Evolutionary conservation across 2,797 vertebrate genomes (phyloP), one percentile per base, ranked within the genome.

Genomic region (Chaunax sp.): DNA sequence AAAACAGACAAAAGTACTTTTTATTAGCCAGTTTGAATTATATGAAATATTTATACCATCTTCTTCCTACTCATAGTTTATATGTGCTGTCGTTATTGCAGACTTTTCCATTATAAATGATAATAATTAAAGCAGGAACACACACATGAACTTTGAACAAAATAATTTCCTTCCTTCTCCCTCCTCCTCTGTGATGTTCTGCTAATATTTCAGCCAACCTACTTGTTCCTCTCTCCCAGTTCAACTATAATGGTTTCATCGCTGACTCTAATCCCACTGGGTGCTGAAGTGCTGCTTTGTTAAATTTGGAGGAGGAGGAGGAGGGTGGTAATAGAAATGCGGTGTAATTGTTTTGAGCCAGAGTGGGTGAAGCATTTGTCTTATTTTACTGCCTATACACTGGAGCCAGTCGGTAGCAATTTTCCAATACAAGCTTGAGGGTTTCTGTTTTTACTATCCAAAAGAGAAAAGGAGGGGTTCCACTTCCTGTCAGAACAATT

Each of bases 211-310:
- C 75, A 82, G 77, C 85, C 83, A 78, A 84, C 82, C 77, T 76
- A 62, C 71, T 83, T 77, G 74, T 85, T 87, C 72, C 64, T 55
- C 76, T 85, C 80, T 89, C 83, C 82, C 88, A 87, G 87, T 90
- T 79, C 81, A 84, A 68, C 77, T 85, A 59, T 87, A 90, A 89
- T 90, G 86, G 87, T 84, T 87, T 88, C 87, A 88, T 92, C 88
- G 78, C 71, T 55, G 74, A 65, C 66, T 80, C 78, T 86, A 87
- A 90, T 91, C 78, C 83, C 83, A 79, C 74, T 82, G 83, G 86
- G 84, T 82, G 81, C 82, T 83, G 79, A 81, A 85, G 83, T 82
- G 84, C 81, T 73, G 89, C 91, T 84, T 90, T 90, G 88, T 90
- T 90, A 83, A 89, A 87, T 85, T 77, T 79, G 69, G 54, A 81